Evolutionary conservation across 2,888 invertebrate genomes (phyloP).

Genomic region (Norana najaformis): DNA sequence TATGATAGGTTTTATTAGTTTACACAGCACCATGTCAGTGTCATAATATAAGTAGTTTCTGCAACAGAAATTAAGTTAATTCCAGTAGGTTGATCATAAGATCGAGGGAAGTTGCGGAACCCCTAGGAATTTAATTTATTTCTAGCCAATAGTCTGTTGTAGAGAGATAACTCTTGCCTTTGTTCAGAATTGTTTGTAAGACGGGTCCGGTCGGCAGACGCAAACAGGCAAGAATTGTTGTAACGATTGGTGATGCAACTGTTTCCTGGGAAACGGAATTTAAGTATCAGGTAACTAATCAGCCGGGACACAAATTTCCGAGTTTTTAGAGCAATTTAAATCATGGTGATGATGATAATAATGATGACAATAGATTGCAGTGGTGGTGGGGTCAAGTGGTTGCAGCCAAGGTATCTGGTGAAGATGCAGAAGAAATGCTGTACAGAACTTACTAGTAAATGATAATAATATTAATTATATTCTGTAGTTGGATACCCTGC

Average conservation of each 20-base stretch:
- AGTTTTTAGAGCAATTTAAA: background rate
- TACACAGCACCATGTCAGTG: background rate
- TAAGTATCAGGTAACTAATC: constrained; percentile 37
- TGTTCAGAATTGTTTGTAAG: constrained; percentile 40
- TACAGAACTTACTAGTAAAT: no score
- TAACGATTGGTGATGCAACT: constrained; percentile 31
- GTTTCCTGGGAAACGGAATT: constrained; percentile 31
- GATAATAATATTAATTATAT: no score
- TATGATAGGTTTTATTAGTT: background rate
- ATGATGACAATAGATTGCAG: background rate
- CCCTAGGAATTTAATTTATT: background rate
- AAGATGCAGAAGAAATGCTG: no score
- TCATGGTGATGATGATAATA: background rate
- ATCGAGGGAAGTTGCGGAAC: background rate
- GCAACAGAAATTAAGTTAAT: background rate
- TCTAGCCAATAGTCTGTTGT: background rate
- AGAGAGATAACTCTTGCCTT: background rate
- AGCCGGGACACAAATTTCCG: background rate
- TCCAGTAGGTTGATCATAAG: background rate
- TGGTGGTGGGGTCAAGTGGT: background rate
- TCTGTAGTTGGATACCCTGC: no score
- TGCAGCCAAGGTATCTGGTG: no score
- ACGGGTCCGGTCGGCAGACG: constrained; percentile 20
- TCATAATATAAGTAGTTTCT: no score
- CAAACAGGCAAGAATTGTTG: constrained; percentile 19